Percentiles rank a stretch among this genome's conserved stretches.
Conservation (phyloP, 2,113 vertebrate genomes). For the Corynorhinus townsendii region DNA sequence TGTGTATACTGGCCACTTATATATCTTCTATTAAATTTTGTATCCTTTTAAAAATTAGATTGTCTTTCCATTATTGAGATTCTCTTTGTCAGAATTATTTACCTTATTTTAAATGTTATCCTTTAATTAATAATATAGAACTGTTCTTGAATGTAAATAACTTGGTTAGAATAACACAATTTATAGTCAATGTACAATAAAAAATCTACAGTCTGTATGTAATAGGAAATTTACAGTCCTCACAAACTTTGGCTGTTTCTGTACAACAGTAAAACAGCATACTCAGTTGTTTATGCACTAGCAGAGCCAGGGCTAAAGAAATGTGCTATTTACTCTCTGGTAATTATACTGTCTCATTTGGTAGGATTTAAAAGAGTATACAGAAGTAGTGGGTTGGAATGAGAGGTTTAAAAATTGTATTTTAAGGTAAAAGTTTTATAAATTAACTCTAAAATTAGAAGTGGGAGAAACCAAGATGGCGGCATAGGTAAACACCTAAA, state of each 20-base stretch:
- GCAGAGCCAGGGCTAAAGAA: not conserved
- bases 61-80: not conserved
- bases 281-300: not conserved
- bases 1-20: not conserved
- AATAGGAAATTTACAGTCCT: not conserved
- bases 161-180: not conserved
- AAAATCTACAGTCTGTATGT: not conserved
- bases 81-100: constrained; percentile 20
- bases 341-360: constrained; percentile 45
- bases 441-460: constrained; percentile 44
- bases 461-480: too few relatives aligned
- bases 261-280: not conserved
- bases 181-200: not conserved
- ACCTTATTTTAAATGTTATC: not conserved
- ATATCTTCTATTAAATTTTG: not conserved
- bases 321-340: constrained; percentile 39
- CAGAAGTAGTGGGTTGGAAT: constrained; percentile 35
- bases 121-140: constrained; percentile 3
- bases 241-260: not conserved
- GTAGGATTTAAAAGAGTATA: constrained; percentile 27
- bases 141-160: constrained; percentile 20
- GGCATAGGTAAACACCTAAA: too few relatives aligned
- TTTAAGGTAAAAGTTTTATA: constrained; percentile 32
- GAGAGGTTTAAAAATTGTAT: constrained; percentile 43
- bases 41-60: not conserved